A percentile compares a stretch with the other conserved stretches of the same genome.
Conservation (phyloP, 2,797 vertebrate genomes). For the Phoebastria nigripes region DNA sequence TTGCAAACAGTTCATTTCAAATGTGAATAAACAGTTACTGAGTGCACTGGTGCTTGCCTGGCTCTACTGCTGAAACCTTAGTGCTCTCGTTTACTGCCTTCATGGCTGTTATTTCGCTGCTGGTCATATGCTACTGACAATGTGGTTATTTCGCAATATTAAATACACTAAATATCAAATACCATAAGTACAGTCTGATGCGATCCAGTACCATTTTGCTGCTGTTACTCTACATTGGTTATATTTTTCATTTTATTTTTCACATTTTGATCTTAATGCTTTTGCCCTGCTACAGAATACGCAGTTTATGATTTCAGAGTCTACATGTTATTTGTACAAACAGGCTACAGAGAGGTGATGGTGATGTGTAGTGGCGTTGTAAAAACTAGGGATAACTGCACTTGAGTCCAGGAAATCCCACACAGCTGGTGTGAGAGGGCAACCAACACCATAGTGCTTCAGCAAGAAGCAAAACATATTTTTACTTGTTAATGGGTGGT, state of each 20-base stretch:
- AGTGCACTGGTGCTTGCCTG: neutral
- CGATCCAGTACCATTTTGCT: accelerated
- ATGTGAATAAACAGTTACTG: neutral
- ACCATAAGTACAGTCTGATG: neutral
- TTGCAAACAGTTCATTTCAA: neutral
- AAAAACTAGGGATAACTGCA: neutral
- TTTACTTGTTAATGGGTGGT: neutral
- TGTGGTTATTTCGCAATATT: neutral
- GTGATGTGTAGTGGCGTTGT: too few relatives aligned
- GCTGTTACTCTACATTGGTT: neutral
- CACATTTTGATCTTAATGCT: neutral
- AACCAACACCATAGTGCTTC: neutral
- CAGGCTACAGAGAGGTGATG: neutral
- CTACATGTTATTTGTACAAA: neutral
- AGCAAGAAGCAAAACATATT: neutral
- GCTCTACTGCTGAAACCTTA: neutral
- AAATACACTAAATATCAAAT: neutral
- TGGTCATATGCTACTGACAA: neutral
- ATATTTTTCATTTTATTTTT: neutral
- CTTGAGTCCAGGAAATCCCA: neutral
- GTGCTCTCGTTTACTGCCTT: neutral
- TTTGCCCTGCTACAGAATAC: neutral
- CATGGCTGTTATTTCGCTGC: neutral
- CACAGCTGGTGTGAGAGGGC: neutral
- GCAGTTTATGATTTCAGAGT: neutral